Evolutionary conservation across 2,113 vertebrate genomes (phyloP).

Genomic region (Dendrocopos noguchii): DNA sequence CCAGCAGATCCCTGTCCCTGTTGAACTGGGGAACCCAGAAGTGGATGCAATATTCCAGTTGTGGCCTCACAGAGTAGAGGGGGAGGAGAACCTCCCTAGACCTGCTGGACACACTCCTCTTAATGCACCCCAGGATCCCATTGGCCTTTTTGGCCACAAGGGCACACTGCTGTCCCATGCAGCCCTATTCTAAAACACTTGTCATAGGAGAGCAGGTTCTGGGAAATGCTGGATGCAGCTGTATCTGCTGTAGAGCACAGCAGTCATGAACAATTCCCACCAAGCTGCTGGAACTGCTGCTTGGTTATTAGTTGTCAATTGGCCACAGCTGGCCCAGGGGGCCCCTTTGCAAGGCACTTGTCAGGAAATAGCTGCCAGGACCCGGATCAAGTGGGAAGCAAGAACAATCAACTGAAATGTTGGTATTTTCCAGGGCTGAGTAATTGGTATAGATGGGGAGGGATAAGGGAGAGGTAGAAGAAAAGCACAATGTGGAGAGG

Average conservation of each 20-base stretch:
- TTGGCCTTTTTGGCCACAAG: too few species aligned
- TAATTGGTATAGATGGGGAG: background rate
- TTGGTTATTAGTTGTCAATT: background rate
- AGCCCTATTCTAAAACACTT: background rate
- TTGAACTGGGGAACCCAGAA: too few species aligned
- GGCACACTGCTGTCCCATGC: background rate
- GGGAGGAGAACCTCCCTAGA: too few species aligned
- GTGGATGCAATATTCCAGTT: too few species aligned
- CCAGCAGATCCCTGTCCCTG: too few species aligned
- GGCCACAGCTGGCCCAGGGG: background rate
- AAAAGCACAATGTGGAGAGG: background rate
- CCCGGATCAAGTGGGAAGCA: fast-evolving
- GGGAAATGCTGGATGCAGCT: background rate
- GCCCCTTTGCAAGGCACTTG: background rate
- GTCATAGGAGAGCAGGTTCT: background rate
- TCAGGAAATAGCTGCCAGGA: background rate
- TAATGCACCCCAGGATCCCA: too few species aligned
- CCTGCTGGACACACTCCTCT: too few species aligned
- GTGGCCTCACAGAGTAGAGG: too few species aligned
- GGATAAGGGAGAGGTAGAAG: background rate
- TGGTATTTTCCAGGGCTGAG: background rate
- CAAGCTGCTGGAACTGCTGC: background rate
- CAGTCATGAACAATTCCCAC: background rate
- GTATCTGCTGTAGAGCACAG: background rate
- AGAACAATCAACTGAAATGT: background rate